phyloP scores from a whole-genome alignment of 1,140 invertebrate genomes.

The Rhysida immarginata region DNA sequence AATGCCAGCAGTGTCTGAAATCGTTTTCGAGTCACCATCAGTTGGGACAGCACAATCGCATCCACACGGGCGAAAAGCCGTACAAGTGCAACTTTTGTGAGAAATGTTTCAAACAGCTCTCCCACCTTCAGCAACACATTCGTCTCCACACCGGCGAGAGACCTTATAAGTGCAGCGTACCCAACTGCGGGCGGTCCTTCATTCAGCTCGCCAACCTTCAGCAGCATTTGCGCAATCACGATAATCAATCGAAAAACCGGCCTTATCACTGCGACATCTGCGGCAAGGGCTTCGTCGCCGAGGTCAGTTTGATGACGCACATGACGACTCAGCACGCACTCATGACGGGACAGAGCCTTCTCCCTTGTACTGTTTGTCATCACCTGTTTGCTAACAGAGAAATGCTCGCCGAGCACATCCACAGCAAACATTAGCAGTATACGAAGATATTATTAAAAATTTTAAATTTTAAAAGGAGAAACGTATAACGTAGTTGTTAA shows the following conservation, averaged over 20 bases:
- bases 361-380: not conserved
- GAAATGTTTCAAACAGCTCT: constrained; percentile 23
- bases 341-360: not conserved
- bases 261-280: constrained; percentile 8
- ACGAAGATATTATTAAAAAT: too few species aligned
- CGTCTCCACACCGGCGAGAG: constrained; percentile 8
- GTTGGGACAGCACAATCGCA: constrained; percentile 10
- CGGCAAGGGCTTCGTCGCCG: constrained; percentile 1
- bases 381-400: not conserved
- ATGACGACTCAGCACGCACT: constrained; percentile 2
- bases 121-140: constrained; percentile 15
- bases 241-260: not conserved
- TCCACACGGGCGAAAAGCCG: constrained; percentile 11
- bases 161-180: constrained; percentile 2
- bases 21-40: constrained; percentile 14
- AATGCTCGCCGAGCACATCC: too few species aligned
- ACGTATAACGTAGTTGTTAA: too few species aligned
- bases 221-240: constrained; percentile 1
- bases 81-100: constrained; percentile 12
- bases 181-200: constrained; percentile 4
- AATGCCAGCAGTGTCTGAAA: constrained; percentile 4
- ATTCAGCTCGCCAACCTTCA: constrained; percentile 6
- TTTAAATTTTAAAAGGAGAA: too few species aligned
- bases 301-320: constrained; percentile 1
- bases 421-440: too few species aligned